Evolutionary conservation across 2,888 invertebrate species (phyloP), one percentile per base, ranked within the genome.

Genomic region (Ganaspis brasiliensis): DNA sequence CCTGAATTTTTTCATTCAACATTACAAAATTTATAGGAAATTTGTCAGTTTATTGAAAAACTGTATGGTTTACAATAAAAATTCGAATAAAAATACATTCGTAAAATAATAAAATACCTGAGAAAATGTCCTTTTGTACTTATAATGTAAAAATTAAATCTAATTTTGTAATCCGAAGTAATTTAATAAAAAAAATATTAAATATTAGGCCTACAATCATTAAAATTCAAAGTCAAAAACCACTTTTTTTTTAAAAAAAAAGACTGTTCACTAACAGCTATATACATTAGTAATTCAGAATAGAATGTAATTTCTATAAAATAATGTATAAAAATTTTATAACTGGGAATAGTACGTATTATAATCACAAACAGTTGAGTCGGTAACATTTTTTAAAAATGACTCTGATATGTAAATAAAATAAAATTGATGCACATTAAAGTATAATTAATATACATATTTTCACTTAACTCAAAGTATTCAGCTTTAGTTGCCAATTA

Each of bases 1-100:
- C 6, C 2, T 31, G 2, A 2, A 31, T 31, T 2, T 31, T 31
- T 31, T 31, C 31, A 31, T 31, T 4, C 31, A 31, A 31, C 6
- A 31, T 31, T 31, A 3, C 16, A 56, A 56, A 56, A 1, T 24
- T 24, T 9, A 6, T 24, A 40, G 14, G 1, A 40, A 14, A 19
- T 49, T 67, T 63, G 10, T 6, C n/a, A 67, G 67, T 67, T 67
- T 67, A 67, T 67, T 67, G n/a, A 67, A 45, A 63, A 26, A 45
- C 14, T 63, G 16, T 21, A 63, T 21, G 40, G 40, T 12, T 63
- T 63, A 63, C 45, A 45, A 45, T 67, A 67, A 24, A n/a, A n/a
- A 8, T 14, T 10, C 45, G 40, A n/a, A 24, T 26, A 26, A 26
- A 67, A 67, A 49, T 49, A 67, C 45, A 67, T 49, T 67, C 24